These are phyloP conservation scores for Psix sp. DNA, from an alignment of 1,140 invertebrate genomes.

Conservation along the genomic window DNA sequence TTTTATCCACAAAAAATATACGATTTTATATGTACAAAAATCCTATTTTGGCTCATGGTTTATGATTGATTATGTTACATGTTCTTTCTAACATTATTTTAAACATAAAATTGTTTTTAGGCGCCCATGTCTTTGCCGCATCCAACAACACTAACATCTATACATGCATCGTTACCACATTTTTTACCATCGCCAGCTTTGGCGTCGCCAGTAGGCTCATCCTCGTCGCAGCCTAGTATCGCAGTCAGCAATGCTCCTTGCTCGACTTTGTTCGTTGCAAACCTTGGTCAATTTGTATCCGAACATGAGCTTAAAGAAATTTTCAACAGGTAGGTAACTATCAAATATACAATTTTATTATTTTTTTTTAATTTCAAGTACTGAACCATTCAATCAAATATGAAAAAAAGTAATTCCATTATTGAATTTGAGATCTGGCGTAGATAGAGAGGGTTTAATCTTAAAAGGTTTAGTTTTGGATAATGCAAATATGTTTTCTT, in stretches of 20 bases:
- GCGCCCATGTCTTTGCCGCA: conserved; percentile 86
- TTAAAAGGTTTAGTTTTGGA: too few species aligned
- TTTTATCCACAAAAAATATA: too few species aligned
- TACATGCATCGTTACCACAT: conserved; percentile 86
- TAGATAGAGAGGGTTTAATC: too few species aligned
- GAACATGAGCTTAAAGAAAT: conserved; percentile 98
- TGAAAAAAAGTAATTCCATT: too few species aligned
- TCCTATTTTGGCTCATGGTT: not conserved
- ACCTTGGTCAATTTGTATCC: conserved; percentile 95
- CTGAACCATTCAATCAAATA: too few species aligned
- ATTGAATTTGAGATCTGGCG: too few species aligned
- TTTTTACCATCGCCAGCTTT: conserved; percentile 89
- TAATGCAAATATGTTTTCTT: too few species aligned
- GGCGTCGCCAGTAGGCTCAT: conserved; percentile 90
- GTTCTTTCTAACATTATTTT: not conserved
- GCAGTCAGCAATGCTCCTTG: conserved; percentile 87
- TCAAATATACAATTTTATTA: not conserved
- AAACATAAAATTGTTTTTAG: conserved; percentile 68
- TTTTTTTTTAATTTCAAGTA: too few species aligned
- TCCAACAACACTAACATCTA: conserved; percentile 87
- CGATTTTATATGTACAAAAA: too few species aligned
- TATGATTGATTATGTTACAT: not conserved
- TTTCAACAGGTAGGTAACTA: conserved; percentile 91
- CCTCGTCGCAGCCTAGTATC: conserved; percentile 83
- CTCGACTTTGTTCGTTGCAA: conserved; percentile 98